Base-by-base conservation (phyloP, 2,888 invertebrate genomes). In the Halictus quadricinctus region DNA sequence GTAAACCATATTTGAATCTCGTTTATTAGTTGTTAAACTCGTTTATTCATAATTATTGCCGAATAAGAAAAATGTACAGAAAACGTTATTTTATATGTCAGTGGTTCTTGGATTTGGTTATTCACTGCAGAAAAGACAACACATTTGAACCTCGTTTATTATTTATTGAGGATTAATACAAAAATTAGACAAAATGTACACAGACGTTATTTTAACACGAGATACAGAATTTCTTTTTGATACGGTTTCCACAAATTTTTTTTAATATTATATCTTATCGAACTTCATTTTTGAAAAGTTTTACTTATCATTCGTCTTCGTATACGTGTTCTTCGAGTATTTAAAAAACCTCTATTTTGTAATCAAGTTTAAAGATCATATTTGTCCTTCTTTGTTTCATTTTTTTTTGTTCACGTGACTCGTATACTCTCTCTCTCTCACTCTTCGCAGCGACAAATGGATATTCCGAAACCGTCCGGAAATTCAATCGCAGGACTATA, bases 401-500 rank as follows among this genome's bases (percentile, higher is more conserved):
- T 76, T 72, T 72, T 70, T 5, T 70, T 29, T 74, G n/a, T n/a
- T 25, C 18, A 5, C 29, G 64, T 13, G 25, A 70, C 81, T 73
- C 72, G 79, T 72, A 81, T 74, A 36, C 10, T 43, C 8, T 8
- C 43, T 43, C 43, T 43, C 43, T 69, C 41, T 15, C 41, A 64
- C 36, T 18, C 21, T 18, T 43, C 15, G n/a, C 80, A 48, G 43
- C 18, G 73, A 72, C 77, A 83, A 86, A 89, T 86, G 89, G 87
- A 90, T 87, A 90, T 87, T 86, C 76, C 79, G 72, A 81, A 70
- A 72, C 81, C 74, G 80, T 80, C 84, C 89, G 90, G 90, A 89
- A 89, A 88, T 88, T 90, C 89, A 83, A 84, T 80, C 87, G 84
- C 78, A 84, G 70, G 54, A 58, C 66, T 72, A 60, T 80, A 81